phyloP scores from a whole-genome alignment of 2,113 vertebrate genomes.

The Columba livia region DNA sequence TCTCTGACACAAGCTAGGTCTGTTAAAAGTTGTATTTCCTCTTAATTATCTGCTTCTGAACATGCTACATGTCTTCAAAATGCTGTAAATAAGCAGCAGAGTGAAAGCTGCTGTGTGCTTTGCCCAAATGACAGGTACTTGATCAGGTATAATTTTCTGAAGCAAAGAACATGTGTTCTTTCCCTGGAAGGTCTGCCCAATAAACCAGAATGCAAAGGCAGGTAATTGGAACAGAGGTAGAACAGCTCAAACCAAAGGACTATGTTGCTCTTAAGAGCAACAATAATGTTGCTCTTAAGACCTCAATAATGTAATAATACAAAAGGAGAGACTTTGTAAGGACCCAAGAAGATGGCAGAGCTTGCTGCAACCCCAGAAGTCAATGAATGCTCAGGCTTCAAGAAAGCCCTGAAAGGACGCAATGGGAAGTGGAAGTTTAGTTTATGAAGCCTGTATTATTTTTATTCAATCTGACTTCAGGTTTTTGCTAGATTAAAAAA shows the following conservation, averaged over 20 bases:
- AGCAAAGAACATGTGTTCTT: neutral
- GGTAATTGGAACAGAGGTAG: neutral
- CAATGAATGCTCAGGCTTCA: neutral
- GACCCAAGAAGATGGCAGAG: neutral
- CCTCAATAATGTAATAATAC: neutral
- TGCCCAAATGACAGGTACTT: neutral
- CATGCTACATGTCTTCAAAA: fast-evolving
- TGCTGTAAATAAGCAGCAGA: neutral
- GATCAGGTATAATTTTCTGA: neutral
- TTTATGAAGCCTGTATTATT: neutral
- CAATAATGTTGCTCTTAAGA: neutral
- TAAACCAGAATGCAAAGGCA: neutral
- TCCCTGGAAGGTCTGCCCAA: neutral
- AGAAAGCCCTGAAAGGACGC: neutral
- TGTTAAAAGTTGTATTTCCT: neutral
- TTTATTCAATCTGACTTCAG: neutral
- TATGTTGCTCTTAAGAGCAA: fast-evolving
- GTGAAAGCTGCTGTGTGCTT: neutral
- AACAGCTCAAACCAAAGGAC: neutral
- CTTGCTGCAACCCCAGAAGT: neutral
- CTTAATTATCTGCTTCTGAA: neutral
- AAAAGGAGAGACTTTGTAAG: neutral
- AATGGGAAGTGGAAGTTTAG: neutral
- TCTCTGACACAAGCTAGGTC: neutral
- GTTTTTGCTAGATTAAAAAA: neutral